Percentiles rank a stretch among this genome's conserved stretches.
Evolutionary conservation across 2,888 invertebrate species (phyloP).

Genomic region (Andrena bicolor): DNA sequence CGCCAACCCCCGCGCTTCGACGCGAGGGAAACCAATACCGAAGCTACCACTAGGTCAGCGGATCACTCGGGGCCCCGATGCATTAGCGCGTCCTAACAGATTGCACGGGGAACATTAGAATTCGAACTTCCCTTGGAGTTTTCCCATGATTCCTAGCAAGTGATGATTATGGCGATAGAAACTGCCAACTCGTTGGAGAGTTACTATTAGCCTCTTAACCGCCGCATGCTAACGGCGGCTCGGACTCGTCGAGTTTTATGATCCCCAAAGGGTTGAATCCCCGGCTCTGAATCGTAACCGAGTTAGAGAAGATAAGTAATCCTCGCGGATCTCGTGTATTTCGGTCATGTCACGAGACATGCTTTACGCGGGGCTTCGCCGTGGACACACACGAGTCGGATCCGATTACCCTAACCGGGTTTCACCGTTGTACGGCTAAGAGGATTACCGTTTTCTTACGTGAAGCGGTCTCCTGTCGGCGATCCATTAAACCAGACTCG

Average conservation of each 20-base stretch:
- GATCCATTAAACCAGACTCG: slow-evolving; percentile 22
- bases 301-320: slow-evolving; percentile 43
- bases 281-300: slow-evolving; percentile 26
- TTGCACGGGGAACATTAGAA: too few relatives aligned
- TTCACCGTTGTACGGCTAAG: slow-evolving; percentile 46
- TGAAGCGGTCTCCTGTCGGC: slow-evolving; percentile 29
- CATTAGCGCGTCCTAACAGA: too few relatives aligned
- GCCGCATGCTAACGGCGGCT: too few relatives aligned
- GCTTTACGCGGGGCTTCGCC: slow-evolving; percentile 18
- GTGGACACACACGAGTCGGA: slow-evolving; percentile 33
- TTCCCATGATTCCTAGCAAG: too few relatives aligned
- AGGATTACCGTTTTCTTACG: slow-evolving; percentile 53
- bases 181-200: too few relatives aligned
- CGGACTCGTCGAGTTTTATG: too few relatives aligned
- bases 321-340: slow-evolving; percentile 50
- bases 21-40: slow-evolving; percentile 65
- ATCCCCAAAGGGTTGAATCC: slow-evolving; percentile 42
- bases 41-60: slow-evolving; percentile 55
- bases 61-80: slow-evolving; percentile 33
- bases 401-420: slow-evolving; percentile 59
- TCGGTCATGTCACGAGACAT: background rate
- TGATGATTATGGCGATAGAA: too few relatives aligned
- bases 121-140: too few relatives aligned
- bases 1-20: slow-evolving; percentile 36
- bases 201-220: too few relatives aligned